Evolutionary conservation across 2,113 vertebrate species (phyloP).

Genomic region (Ranitomeya variabilis): DNA sequence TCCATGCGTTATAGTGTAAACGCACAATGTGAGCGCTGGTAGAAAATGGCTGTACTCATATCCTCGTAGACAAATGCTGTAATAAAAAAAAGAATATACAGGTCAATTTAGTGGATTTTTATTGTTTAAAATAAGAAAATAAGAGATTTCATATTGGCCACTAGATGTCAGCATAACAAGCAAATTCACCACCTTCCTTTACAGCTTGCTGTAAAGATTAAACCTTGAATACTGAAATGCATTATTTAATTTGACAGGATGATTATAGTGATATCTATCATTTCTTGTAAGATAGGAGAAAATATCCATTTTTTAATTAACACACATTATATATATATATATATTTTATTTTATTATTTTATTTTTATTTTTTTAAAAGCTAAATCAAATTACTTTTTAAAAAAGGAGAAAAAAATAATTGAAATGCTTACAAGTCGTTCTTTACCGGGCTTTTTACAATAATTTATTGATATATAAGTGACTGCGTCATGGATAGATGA

Average conservation of each 20-base stretch:
- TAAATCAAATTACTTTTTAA: neutral
- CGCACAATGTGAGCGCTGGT: too few species aligned
- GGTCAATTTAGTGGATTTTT: neutral
- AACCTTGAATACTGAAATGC: neutral
- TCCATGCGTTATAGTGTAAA: neutral
- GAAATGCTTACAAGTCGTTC: neutral
- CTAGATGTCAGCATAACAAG: neutral
- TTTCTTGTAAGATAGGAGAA: neutral
- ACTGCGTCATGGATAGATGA: slow-evolving; percentile 74
- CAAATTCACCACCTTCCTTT: neutral
- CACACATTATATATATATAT: too few species aligned
- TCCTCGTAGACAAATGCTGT: neutral
- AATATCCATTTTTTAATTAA: neutral
- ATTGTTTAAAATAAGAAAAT: neutral
- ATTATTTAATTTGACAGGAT: neutral
- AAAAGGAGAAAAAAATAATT: neutral
- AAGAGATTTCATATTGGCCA: neutral
- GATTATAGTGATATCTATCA: neutral
- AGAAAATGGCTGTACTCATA: neutral
- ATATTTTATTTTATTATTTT: too few species aligned
- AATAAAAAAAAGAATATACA: neutral
- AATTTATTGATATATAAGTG: slow-evolving; percentile 61
- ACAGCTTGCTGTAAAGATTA: neutral
- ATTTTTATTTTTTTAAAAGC: too few species aligned
- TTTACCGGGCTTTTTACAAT: neutral